Evolutionary conservation across 2,888 invertebrate genomes (phyloP).

Genomic region (Chrysolina americana): DNA sequence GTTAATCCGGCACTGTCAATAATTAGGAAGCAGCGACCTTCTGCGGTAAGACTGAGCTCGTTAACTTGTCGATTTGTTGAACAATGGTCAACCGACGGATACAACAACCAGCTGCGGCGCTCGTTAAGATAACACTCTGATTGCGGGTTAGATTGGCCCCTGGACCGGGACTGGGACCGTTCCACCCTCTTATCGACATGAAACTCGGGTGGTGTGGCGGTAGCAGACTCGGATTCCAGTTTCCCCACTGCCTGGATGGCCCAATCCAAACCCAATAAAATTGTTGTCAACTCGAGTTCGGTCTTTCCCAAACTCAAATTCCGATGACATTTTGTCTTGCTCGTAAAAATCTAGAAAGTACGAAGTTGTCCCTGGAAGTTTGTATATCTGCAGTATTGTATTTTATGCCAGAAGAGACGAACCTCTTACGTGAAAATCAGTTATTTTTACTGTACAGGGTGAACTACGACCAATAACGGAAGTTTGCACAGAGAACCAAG

Average conservation of each 20-base stretch:
- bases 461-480: too few relatives aligned
- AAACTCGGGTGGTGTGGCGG: neutral
- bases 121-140: constrained; percentile 65
- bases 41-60: constrained; percentile 58
- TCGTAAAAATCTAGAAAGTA: too few relatives aligned
- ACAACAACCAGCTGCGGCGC: constrained; percentile 57
- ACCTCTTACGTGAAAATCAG: too few relatives aligned
- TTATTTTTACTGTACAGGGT: too few relatives aligned
- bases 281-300: too few relatives aligned
- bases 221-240: neutral
- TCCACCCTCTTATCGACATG: constrained; percentile 40
- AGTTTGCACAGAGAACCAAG: too few relatives aligned
- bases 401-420: too few relatives aligned
- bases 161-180: constrained; percentile 50
- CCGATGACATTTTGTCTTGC: too few relatives aligned
- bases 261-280: neutral
- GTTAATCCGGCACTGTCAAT: constrained; percentile 22
- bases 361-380: too few relatives aligned
- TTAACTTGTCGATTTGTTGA: constrained; percentile 66
- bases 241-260: neutral
- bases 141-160: constrained; percentile 55
- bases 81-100: constrained; percentile 63
- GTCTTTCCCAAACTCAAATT: too few relatives aligned
- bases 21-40: constrained; percentile 54
- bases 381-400: too few relatives aligned